Conservation (phyloP, 2,113 vertebrate species). For the Corydoras sp. region DNA sequence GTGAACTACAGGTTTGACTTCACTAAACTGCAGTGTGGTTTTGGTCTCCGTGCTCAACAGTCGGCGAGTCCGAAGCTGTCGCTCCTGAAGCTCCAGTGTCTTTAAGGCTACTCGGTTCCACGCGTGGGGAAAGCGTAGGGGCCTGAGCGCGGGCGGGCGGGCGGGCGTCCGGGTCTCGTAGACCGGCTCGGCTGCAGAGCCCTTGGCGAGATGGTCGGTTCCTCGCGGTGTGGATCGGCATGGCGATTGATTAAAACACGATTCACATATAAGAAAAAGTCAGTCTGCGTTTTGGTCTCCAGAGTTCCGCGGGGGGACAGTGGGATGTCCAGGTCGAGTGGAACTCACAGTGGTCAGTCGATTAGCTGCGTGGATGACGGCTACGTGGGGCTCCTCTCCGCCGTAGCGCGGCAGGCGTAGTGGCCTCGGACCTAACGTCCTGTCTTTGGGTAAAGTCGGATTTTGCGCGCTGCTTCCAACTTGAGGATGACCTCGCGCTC, state of each 20-base stretch:
- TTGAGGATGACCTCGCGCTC: constrained; percentile 64
- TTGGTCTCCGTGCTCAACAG: not conserved
- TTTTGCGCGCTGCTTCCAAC: constrained; percentile 63
- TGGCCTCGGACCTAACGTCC: not conserved
- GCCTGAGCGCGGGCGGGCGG: too few species aligned
- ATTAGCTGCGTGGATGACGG: constrained; percentile 28
- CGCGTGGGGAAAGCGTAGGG: not conserved
- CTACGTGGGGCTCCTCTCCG: constrained; percentile 19
- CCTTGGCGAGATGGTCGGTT: too few species aligned
- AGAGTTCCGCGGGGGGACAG: constrained; percentile 26
- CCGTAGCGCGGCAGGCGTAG: not conserved
- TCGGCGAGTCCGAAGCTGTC: not conserved
- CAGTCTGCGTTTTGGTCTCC: constrained; percentile 24
- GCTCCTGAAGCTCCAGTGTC: constrained; percentile 5
- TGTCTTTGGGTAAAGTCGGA: constrained; percentile 54
- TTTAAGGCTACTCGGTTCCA: constrained; percentile 30
- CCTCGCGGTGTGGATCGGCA: too few species aligned
- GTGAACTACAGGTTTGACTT: not conserved
- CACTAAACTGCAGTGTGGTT: not conserved
- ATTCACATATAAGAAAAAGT: constrained; percentile 1
- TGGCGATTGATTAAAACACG: too few species aligned
- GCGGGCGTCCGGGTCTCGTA: too few species aligned
- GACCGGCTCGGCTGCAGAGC: too few species aligned
- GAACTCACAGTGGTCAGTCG: constrained; percentile 38
- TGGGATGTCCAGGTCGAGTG: constrained; percentile 31